A percentile compares a stretch with the other conserved stretches of the same genome.
phyloP scores from a whole-genome alignment of 2,113 vertebrate species.

The Leuciscus idus region DNA sequence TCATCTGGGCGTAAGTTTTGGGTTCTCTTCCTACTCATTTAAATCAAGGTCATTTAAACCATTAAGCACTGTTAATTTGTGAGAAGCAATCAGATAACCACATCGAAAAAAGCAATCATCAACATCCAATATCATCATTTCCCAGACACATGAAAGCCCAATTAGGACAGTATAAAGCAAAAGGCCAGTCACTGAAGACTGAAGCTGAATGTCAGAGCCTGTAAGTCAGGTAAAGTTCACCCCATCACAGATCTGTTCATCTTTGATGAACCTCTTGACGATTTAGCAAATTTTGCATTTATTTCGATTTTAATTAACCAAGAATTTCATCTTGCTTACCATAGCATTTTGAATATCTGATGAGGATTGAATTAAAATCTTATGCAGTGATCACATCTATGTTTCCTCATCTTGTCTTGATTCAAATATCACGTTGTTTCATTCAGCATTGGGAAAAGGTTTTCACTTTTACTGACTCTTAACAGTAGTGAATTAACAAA shows the following conservation, averaged over 20 bases:
- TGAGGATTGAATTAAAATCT: background rate
- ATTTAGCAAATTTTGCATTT: background rate
- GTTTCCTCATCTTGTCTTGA: background rate
- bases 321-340: background rate
- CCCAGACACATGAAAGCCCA: background rate
- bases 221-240: constrained; percentile 15
- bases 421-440: background rate
- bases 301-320: background rate
- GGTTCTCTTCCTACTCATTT: background rate
- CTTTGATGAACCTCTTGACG: background rate
- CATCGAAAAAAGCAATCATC: background rate
- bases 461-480: background rate
- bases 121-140: background rate
- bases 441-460: background rate
- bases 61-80: background rate
- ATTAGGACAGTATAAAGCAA: background rate
- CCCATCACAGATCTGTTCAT: constrained; percentile 8
- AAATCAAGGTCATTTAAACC: background rate
- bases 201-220: constrained; percentile 27
- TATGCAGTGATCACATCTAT: background rate
- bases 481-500: background rate
- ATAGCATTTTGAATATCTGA: background rate
- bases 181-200: constrained; percentile 14
- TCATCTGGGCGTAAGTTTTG: background rate
- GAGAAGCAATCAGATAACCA: background rate